Percentiles rank a stretch among this genome's conserved stretches.
These are phyloP conservation scores for Hippopotamus amphibius DNA, from an alignment of 2,113 vertebrate genomes.

Conservation along the genomic window DNA sequence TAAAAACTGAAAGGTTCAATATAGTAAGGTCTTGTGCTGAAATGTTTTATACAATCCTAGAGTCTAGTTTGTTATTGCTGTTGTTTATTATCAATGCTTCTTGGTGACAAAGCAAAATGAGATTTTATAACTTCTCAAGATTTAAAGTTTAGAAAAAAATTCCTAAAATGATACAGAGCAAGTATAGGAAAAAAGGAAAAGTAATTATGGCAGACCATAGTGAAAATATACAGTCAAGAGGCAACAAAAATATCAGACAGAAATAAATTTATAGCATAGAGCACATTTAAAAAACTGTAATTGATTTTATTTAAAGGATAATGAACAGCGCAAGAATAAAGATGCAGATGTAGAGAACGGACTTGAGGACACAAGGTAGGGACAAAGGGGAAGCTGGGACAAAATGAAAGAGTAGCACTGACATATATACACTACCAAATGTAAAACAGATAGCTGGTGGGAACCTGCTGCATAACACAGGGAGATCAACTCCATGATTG, in stretches of 20 bases:
- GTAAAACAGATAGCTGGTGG: no score
- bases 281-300: neutral
- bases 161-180: slow-evolving; percentile 18
- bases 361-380: no score
- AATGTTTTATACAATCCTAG: neutral
- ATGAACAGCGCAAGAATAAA: neutral
- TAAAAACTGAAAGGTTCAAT: slow-evolving; percentile 10
- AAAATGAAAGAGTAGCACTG: no score
- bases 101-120: slow-evolving; percentile 44
- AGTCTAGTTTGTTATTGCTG: neutral
- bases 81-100: neutral
- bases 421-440: no score
- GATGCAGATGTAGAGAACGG: no score
- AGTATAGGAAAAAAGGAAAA: neutral
- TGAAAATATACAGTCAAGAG: neutral
- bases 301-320: neutral
- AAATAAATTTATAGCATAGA: neutral
- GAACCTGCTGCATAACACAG: no score
- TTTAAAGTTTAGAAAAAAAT: slow-evolving; percentile 2
- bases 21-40: neutral
- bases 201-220: neutral
- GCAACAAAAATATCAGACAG: neutral
- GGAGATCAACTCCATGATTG: no score
- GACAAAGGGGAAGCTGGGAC: no score
- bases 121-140: neutral